Evolutionary conservation across 2,888 invertebrate species (phyloP).

Genomic region (Dryomyza anilis): DNA sequence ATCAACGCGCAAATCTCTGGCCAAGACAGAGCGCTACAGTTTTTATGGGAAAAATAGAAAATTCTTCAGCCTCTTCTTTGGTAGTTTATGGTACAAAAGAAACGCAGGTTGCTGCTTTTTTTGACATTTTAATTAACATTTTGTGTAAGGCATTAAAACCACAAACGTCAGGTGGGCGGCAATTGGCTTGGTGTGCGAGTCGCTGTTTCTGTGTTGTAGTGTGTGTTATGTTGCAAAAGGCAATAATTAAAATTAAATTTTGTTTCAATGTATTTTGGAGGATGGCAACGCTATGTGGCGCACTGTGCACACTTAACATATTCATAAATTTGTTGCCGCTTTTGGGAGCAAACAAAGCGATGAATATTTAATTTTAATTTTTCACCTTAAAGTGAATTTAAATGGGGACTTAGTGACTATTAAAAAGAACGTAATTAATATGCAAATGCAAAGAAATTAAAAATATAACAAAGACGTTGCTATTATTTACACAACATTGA

Average conservation of each 20-base stretch:
- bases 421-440: not conserved
- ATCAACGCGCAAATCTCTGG: too few species aligned
- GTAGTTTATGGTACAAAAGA: not conserved
- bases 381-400: constrained; percentile 22
- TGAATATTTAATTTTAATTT: constrained; percentile 35
- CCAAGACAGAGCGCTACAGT: too few species aligned
- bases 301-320: too few species aligned
- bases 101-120: constrained; percentile 11
- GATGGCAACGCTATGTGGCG: too few species aligned
- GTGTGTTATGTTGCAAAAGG: not conserved
- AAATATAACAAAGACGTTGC: not conserved
- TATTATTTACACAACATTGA: constrained; percentile 2
- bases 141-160: constrained; percentile 10
- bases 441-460: not conserved
- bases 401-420: not conserved
- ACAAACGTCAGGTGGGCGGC: constrained; percentile 1
- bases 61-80: not conserved
- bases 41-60: too few species aligned
- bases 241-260: too few species aligned
- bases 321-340: not conserved
- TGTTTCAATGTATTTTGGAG: too few species aligned
- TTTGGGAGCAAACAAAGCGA: constrained; percentile 10
- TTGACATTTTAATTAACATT: constrained; percentile 32
- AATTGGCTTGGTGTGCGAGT: not conserved
- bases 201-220: constrained; percentile 11